Base-by-base conservation (phyloP, 2,797 vertebrate genomes). In the Hemitrygon akajei region DNA sequence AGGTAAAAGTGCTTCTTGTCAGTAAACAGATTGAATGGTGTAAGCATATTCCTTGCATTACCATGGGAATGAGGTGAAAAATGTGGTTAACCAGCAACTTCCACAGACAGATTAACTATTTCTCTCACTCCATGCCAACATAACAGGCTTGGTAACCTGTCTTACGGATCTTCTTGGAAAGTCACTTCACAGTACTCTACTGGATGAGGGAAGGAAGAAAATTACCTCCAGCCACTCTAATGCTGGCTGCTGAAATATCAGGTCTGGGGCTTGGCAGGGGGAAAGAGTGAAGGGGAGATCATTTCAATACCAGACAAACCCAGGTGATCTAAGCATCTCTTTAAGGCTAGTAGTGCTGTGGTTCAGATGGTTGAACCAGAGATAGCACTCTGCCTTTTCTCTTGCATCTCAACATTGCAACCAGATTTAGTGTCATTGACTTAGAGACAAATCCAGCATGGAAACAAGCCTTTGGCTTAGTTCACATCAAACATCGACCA, bases 1-100 rank as follows among this genome's bases (percentile, higher is more conserved):
- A 98, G 97, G 98, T 98, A 95, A 95, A 73, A 1, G 10, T 75
- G n/a, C 84, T 25, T 58, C 77, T 22, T 69, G n/a, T 25, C n/a
- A 34, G 7, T 22, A 4, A n/a, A 4, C n/a, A 89, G 14, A 66
- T 89, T 66, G n/a, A 16, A 89, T 18, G 30, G 6, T 63, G 60
- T 34, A 20, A 69, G 18, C 18, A 20, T 14, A n/a, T 87, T 12
- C 1, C 84, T 5, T 20, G 20, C 7, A 69, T 66, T 89, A 63
- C 37, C 30, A n/a, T 37, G 86, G 60, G 16, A 5, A 20, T 30
- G 30, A 16, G 86, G 22, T 37, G 86, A 69, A 89, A 7, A 34
- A 69, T 37, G 86, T 27, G 56, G 4, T 9, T 10, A 12, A 66
- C 37, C n/a, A 66, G 63, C n/a, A 69, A 89, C 2, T 18, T 22